phyloP scores from a whole-genome alignment of 2,888 invertebrate species.

The Rhaphigaster nebulosa region DNA sequence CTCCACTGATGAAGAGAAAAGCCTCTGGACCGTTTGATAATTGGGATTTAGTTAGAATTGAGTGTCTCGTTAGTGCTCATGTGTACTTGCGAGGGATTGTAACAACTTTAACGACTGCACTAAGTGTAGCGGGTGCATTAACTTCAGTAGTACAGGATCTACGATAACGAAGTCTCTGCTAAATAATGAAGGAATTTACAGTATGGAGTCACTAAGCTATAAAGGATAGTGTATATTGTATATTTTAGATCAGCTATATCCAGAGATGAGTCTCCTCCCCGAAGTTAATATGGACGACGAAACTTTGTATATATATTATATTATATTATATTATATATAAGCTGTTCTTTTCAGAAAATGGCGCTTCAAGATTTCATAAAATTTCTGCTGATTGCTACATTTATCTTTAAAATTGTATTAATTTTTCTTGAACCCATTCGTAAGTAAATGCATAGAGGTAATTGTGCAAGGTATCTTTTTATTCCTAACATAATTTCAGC shows the following conservation, averaged over 20 bases:
- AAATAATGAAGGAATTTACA: background rate
- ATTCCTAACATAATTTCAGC: no score
- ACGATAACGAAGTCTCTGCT: background rate
- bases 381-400: no score
- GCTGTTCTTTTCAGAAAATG: no score
- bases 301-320: no score
- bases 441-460: no score
- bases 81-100: background rate
- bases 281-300: no score
- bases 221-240: background rate
- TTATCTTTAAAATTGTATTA: no score
- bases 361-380: no score
- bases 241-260: background rate
- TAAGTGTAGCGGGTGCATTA: background rate
- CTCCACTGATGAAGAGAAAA: background rate
- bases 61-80: background rate
- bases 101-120: constrained; percentile 21
- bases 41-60: background rate
- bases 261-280: background rate
- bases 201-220: background rate
- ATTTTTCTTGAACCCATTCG: no score
- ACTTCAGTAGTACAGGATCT: background rate
- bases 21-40: constrained; percentile 12
- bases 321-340: no score
- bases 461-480: no score